These are phyloP conservation scores for Aselliscus stoliczkanus DNA, from an alignment of 2,797 vertebrate genomes.

Conservation along the genomic window DNA sequence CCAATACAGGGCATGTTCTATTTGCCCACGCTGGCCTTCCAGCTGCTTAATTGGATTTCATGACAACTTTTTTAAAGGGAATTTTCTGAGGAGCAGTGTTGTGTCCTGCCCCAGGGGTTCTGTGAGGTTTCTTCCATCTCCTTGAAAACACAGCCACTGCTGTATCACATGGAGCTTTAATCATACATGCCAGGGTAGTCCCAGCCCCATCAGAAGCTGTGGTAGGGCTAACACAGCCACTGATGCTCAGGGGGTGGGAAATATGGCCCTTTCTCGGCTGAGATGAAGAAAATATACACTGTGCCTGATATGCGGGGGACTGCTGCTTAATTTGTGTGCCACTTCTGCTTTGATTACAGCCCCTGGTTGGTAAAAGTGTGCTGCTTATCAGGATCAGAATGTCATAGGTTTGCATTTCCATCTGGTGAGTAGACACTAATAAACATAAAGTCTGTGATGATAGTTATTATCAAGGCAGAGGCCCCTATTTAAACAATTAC, in stretches of 20 bases:
- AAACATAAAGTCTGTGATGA: neutral
- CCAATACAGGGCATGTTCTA: constrained; percentile 45
- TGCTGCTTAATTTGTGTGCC: neutral
- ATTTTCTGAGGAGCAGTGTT: constrained; percentile 41
- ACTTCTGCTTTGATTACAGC: neutral
- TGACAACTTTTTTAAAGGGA: constrained; percentile 70
- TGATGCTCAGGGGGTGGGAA: neutral
- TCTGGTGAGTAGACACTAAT: neutral
- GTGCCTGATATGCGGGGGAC: neutral
- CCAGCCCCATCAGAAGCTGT: neutral
- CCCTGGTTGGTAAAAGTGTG: neutral
- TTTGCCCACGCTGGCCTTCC: constrained; percentile 62
- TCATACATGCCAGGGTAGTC: constrained; percentile 29
- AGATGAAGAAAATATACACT: neutral
- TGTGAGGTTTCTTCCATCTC: constrained; percentile 43
- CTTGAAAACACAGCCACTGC: constrained; percentile 48
- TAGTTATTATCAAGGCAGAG: neutral
- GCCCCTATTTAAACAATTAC: neutral
- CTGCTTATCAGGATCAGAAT: neutral
- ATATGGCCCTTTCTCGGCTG: neutral
- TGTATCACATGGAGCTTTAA: constrained; percentile 44
- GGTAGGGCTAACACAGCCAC: neutral
- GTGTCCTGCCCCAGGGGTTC: constrained; percentile 69
- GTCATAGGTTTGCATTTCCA: neutral
- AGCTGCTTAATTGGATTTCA: constrained; percentile 69